phyloP scores from a whole-genome alignment of 2,113 vertebrate genomes.

The Nycticryphes semicollaris region DNA sequence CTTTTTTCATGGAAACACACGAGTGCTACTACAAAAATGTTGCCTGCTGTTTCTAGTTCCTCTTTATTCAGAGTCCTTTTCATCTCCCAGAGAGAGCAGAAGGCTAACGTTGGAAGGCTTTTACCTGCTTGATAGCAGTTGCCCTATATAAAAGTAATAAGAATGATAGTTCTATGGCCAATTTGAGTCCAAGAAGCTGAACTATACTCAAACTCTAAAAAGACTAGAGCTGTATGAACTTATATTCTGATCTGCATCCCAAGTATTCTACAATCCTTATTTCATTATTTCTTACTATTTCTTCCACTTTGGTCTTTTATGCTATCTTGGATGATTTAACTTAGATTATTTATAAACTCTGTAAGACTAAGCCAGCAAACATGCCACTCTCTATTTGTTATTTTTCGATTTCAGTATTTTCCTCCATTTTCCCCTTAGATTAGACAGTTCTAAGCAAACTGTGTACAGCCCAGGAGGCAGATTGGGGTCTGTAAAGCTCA shows the following conservation, averaged over 20 bases:
- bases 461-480: neutral
- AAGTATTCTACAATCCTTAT: conserved; percentile 4
- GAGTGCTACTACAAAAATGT: conserved; percentile 67
- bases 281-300: neutral
- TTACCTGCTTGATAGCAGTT: conserved; percentile 47
- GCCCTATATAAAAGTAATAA: conserved; percentile 25
- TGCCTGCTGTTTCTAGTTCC: conserved; percentile 65
- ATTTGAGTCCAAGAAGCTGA: conserved; percentile 38
- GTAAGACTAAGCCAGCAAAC: conserved; percentile 37
- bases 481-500: neutral
- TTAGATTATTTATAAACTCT: conserved; percentile 7
- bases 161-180: neutral
- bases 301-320: conserved; percentile 7
- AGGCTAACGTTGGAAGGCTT: conserved; percentile 24
- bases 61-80: conserved; percentile 55
- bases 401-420: neutral
- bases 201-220: neutral
- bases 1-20: conserved; percentile 66
- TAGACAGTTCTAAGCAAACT: neutral
- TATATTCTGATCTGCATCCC: neutral
- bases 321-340: conserved; percentile 16
- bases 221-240: conserved; percentile 14
- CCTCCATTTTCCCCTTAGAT: neutral
- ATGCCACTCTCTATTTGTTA: neutral
- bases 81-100: conserved; percentile 19